Evolutionary conservation across 2,113 vertebrate species (phyloP).

Genomic region (Apodemus sylvaticus): DNA sequence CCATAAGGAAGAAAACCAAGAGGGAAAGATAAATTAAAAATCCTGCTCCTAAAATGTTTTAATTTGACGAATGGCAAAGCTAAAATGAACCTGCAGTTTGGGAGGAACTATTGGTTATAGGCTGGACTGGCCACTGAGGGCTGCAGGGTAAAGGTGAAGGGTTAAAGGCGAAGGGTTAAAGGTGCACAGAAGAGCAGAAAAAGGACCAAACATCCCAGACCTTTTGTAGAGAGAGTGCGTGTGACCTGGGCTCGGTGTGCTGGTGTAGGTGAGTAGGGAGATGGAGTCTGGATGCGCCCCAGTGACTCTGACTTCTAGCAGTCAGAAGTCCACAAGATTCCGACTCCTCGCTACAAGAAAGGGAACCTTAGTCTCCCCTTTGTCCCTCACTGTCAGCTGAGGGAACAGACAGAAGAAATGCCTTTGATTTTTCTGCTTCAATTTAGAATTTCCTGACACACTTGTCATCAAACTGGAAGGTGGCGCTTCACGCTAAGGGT

Average conservation of each 20-base stretch:
- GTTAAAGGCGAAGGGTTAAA: not conserved
- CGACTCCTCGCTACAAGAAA: not conserved
- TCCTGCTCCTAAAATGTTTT: not conserved
- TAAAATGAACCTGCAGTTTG: not conserved
- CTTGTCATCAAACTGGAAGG: not conserved
- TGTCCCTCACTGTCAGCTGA: not conserved
- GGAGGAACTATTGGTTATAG: not conserved
- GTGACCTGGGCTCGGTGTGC: not conserved
- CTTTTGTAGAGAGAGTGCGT: not conserved
- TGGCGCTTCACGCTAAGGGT: not conserved
- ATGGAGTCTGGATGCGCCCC: not conserved
- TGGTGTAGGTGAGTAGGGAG: not conserved
- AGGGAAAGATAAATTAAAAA: conserved; percentile 9
- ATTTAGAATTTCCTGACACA: not conserved
- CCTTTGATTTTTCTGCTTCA: not conserved
- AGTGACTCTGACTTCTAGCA: not conserved
- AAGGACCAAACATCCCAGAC: not conserved
- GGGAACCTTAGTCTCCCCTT: not conserved
- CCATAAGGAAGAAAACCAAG: not conserved
- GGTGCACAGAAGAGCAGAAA: not conserved
- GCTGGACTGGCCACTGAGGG: not conserved
- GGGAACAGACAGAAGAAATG: not conserved
- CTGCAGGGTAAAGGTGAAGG: not conserved
- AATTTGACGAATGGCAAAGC: not conserved
- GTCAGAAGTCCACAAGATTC: not conserved